Base-by-base conservation (phyloP, 2,797 vertebrate species). In the Sus cebifrons region DNA sequence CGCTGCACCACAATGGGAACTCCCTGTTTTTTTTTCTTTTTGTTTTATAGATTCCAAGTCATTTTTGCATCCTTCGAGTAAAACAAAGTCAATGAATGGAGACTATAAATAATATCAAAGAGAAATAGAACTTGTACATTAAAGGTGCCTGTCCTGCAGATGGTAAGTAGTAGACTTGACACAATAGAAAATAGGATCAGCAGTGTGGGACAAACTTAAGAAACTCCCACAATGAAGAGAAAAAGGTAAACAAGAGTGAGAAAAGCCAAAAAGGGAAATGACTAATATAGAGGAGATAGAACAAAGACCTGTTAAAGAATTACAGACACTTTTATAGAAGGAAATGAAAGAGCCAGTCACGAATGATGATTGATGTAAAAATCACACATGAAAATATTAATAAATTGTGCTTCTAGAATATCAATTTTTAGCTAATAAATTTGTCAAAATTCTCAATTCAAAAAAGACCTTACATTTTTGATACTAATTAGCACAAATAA, bases 401-500 rank as follows among this genome's bases (percentile, higher is more conserved):
- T 20, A 70, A 73, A 86, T 73, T 58, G 11, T 64, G n/a, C n/a
- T 58, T 3, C 21, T n/a, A 49, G 18, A 74, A 25, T 15, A n/a
- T n/a, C 40, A 62, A 52, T 49, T 18, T 54, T n/a, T 40, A 7
- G 54, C 44, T 75, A 68, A 78, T 83, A 86, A 5, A 29, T 58
- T 90, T 92, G 83, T 92, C 73, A 62, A 95, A 89, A 79, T 86
- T 84, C 29, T 84, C 58, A 77, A 68, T 79, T 91, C 3, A 56
- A 84, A 75, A 40, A 91, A 87, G 32, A 86, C 86, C 49, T 67
- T 54, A 81, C 11, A 10, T 21, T 89, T 94, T 82, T 32, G 40
- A 91, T 44, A 74, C 27, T 36, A 29, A 23, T 67, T 67, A 52
- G 70, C 44, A 83, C 44, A 36, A 54, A 67, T 6, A 56, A 17